phyloP scores from a whole-genome alignment of 2,797 vertebrate species.

The Brotula barbata region DNA sequence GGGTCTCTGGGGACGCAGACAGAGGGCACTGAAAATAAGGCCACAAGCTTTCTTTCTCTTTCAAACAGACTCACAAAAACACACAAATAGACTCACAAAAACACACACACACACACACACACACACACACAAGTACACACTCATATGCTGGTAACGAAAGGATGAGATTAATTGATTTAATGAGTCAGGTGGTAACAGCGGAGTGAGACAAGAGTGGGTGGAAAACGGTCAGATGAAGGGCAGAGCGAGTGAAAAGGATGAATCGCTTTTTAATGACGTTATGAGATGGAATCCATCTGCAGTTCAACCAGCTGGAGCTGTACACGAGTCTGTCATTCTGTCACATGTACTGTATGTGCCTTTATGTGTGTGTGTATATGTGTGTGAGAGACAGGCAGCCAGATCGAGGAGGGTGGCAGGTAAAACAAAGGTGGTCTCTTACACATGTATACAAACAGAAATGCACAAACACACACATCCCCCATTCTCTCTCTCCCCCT shows the following conservation, averaged over 20 bases:
- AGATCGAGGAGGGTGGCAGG: neutral
- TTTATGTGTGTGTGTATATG: constrained; percentile 3
- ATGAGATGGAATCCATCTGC: constrained; percentile 50
- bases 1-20: constrained; percentile 28
- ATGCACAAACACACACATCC: constrained; percentile 21
- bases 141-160: constrained; percentile 22
- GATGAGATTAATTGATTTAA: constrained; percentile 51
- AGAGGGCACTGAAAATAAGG: constrained; percentile 47
- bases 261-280: constrained; percentile 57
- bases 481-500: constrained; percentile 3
- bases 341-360: neutral
- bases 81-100: neutral
- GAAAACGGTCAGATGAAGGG: constrained; percentile 27
- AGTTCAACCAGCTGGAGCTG: constrained; percentile 42
- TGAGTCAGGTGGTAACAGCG: constrained; percentile 38
- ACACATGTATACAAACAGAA: constrained; percentile 13
- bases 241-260: constrained; percentile 43
- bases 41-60: constrained; percentile 20
- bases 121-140: constrained; percentile 1
- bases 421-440: constrained; percentile 4
- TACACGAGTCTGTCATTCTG: no score
- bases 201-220: constrained; percentile 22
- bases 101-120: constrained; percentile 4
- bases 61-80: neutral
- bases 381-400: constrained; percentile 1